Base-by-base conservation (phyloP, 2,888 invertebrate species). In the Myathropa florea region DNA sequence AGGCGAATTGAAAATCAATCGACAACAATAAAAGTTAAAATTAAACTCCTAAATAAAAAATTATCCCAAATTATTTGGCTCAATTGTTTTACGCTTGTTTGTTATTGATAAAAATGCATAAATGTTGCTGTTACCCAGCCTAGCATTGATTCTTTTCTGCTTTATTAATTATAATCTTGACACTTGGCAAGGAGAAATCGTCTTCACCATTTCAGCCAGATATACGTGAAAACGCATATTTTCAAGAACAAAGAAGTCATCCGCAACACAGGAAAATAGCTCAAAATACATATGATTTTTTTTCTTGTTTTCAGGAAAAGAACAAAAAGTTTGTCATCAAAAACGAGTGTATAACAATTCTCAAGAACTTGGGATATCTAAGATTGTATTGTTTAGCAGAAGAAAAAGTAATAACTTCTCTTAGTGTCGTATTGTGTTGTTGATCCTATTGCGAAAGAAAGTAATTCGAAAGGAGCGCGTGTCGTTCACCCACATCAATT, bases 221-320 rank as follows among this genome's bases (percentile, higher is more conserved):
- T 46, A 46, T 46, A 85, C 46, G 72, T 68, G 68, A 81, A 85
- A 81, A 81, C 67, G 71, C 81, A 82, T 78, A 82, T 81, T 81
- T 81, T 85, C 77, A 82, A 85, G 85, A 85, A 85, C 85, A 85
- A 85, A 85, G 85, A 85, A 85, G 64, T 78, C 73, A 71, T 75
- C 83, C 71, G 59, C 82, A 85, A 73, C 77, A 64, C 73, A 82
- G 65, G 82, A 82, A 85, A 82, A 73, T 75, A 39, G 53, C 68
- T 64, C 36, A 79, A 81, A 77, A 83, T 65, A 64, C 36, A 67
- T 24, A 23, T 21, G 60, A 33, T 70, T 61, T 60, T 60, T 65
- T 72, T 72, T 60, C 73, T 61, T 70, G 81, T 28, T 81, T 85
- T 73, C 26, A 76, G 81, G 71, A 68, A 59, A 81, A 78, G 63